A percentile compares a stretch with the other conserved stretches of the same genome.
Conservation (phyloP, 2,797 vertebrate species). For the Vespertilio murinus region DNA sequence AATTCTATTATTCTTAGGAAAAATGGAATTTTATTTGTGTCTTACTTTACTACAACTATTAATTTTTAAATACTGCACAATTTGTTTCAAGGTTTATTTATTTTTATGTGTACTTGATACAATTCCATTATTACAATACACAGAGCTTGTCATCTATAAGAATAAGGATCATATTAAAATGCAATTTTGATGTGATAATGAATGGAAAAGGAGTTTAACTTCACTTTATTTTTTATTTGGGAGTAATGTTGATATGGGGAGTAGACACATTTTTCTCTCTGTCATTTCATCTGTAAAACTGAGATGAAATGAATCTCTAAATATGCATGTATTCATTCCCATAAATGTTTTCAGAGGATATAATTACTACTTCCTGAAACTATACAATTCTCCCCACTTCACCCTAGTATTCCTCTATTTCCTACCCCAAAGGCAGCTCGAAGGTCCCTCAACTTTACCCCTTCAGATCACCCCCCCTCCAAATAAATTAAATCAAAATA, state of each 20-base stretch:
- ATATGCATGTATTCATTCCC: neutral
- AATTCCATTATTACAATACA: conserved; percentile 39
- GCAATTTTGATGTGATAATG: conserved; percentile 45
- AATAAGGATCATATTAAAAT: conserved; percentile 53
- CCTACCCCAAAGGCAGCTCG: neutral
- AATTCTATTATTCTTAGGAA: conserved; percentile 56
- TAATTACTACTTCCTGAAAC: conserved; percentile 28
- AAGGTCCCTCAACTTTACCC: neutral
- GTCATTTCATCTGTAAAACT: conserved; percentile 53
- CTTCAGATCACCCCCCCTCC: neutral
- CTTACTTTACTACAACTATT: conserved; percentile 71
- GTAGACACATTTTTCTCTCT: neutral
- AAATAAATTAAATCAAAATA: neutral
- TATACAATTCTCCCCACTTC: neutral
- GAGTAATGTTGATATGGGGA: neutral
- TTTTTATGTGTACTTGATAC: conserved; percentile 56
- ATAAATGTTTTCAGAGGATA: conserved; percentile 24
- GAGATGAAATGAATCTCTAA: conserved; percentile 38
- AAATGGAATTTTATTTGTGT: conserved; percentile 77
- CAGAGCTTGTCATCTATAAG: conserved; percentile 35
- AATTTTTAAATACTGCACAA: conserved; percentile 57
- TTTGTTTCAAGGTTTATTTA: conserved; percentile 60
- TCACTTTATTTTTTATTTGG: conserved; percentile 47
- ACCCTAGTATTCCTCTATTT: neutral
- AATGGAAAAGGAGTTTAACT: conserved; percentile 12